Evolutionary conservation across 2,888 invertebrate species (phyloP).

Genomic region (Erynnis tages): DNA sequence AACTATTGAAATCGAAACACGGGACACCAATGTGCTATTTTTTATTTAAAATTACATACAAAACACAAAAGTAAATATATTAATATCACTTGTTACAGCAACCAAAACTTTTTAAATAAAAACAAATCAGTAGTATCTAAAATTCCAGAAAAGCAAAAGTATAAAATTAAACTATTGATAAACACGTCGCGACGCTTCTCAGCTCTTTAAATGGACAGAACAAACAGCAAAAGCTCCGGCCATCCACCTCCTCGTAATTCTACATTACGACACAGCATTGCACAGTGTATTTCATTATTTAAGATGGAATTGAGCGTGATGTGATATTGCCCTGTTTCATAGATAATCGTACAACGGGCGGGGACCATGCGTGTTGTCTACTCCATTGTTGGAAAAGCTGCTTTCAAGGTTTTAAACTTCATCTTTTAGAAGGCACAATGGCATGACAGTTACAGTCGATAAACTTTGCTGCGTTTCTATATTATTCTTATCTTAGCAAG

Average conservation of each 20-base stretch:
- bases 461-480: conserved; percentile 80
- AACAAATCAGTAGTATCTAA: no score
- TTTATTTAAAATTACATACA: neutral
- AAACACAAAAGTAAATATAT: neutral
- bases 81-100: neutral
- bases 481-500: conserved; percentile 73
- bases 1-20: neutral
- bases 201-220: conserved; percentile 23
- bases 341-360: conserved; percentile 77
- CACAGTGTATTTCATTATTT: conserved; percentile 30
- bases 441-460: conserved; percentile 81
- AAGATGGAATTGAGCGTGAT: conserved; percentile 56
- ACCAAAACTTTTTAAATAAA: no score
- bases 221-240: conserved; percentile 35
- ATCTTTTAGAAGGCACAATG: conserved; percentile 82
- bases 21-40: neutral
- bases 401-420: conserved; percentile 79
- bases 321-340: conserved; percentile 78
- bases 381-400: conserved; percentile 81
- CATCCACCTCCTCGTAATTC: conserved; percentile 16
- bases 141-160: no score
- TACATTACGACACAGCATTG: conserved; percentile 32
- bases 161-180: no score
- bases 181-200: conserved; percentile 19
- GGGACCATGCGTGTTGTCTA: conserved; percentile 79